These are phyloP conservation scores for Epinotia brunnichana DNA, from an alignment of 2,888 invertebrate genomes.

Conservation along the genomic window DNA sequence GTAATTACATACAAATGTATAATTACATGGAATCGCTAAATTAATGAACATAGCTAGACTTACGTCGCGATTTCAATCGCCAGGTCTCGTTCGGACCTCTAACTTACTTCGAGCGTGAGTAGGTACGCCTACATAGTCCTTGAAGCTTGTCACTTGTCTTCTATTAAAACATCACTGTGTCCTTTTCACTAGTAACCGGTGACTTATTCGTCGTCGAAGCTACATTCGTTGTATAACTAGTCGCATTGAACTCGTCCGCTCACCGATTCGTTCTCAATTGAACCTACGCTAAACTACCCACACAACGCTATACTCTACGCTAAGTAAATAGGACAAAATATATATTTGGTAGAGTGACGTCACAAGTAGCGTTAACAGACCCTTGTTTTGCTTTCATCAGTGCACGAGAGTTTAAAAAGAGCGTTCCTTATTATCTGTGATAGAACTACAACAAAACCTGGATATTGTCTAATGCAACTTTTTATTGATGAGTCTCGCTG, in stretches of 20 bases:
- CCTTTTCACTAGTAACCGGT: conserved; percentile 28
- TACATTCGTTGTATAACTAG: conserved; percentile 63
- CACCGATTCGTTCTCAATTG: conserved; percentile 48
- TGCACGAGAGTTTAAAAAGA: conserved; percentile 21
- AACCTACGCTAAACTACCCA: conserved; percentile 59
- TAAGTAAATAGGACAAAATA: conserved; percentile 57
- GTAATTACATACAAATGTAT: conserved; percentile 57
- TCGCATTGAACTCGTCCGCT: conserved; percentile 29
- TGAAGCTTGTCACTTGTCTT: conserved; percentile 12
- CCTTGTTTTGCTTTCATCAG: conserved; percentile 35
- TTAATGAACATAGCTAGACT: conserved; percentile 59
- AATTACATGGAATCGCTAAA: conserved; percentile 68
- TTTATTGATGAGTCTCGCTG: conserved; percentile 20
- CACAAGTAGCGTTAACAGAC: conserved; percentile 43
- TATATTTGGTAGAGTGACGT: conserved; percentile 60
- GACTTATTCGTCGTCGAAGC: conserved; percentile 43
- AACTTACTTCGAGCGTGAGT: conserved; percentile 21
- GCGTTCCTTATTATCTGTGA: not conserved
- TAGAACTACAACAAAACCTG: conserved; percentile 10
- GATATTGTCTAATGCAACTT: not conserved
- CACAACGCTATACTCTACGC: conserved; percentile 56
- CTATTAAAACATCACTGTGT: conserved; percentile 32
- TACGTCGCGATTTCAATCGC: conserved; percentile 9
- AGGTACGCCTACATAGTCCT: conserved; percentile 20
- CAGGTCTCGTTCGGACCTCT: conserved; percentile 3